Percentiles rank a stretch among this genome's conserved stretches.
phyloP scores from a whole-genome alignment of 2,113 vertebrate species.

The Gobiocypris rarus region DNA sequence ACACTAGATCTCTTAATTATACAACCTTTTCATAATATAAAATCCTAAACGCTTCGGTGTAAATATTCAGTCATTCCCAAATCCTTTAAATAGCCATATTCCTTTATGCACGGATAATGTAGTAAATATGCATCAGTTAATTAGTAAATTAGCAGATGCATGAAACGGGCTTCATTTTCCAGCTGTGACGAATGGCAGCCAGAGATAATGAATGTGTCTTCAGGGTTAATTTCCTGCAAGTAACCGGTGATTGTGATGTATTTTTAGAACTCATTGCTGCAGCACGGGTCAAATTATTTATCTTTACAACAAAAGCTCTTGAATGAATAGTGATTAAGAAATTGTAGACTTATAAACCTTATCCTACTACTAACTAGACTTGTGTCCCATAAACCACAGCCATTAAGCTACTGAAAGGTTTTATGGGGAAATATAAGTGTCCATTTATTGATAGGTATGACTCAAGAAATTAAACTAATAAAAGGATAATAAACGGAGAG shows the following conservation, averaged over 20 bases:
- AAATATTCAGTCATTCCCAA: not conserved
- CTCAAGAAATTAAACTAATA: conserved; percentile 7
- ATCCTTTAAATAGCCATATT: not conserved
- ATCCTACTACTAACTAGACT: not conserved
- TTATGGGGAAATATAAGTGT: not conserved
- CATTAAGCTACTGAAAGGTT: not conserved
- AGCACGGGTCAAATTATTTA: conserved; percentile 16
- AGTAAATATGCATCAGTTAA: conserved; percentile 17
- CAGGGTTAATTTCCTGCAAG: conserved; percentile 15
- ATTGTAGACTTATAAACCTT: not conserved
- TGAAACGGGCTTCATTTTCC: conserved; percentile 26
- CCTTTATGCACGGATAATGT: not conserved
- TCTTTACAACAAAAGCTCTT: not conserved
- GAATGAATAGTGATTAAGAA: not conserved
- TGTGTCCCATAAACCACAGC: not conserved
- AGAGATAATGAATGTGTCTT: conserved; percentile 31
- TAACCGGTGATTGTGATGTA: conserved; percentile 24
- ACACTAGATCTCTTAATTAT: not conserved
- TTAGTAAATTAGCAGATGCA: conserved; percentile 39
- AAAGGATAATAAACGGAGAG: conserved; percentile 1
- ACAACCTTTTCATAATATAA: not conserved
- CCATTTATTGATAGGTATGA: conserved; percentile 13
- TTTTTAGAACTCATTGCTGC: conserved; percentile 15
- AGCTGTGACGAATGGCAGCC: conserved; percentile 16
- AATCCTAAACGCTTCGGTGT: not conserved